A percentile compares a stretch with the other conserved stretches of the same genome.
phyloP scores from a whole-genome alignment of 2,797 vertebrate genomes.

The Epinephelus malabaricus region DNA sequence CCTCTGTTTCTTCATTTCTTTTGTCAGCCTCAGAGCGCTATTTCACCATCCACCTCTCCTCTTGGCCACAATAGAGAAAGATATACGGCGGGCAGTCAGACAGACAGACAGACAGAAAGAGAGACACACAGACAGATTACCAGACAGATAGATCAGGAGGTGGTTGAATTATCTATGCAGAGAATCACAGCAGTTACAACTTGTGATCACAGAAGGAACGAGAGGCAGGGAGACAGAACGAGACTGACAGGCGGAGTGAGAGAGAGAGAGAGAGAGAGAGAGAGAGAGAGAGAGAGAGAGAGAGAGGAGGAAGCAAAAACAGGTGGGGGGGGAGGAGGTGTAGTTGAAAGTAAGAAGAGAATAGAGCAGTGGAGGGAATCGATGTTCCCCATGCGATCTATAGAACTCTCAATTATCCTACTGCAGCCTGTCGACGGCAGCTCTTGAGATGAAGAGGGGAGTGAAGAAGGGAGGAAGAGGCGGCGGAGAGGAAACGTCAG shows the following conservation, averaged over 20 bases:
- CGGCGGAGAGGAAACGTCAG: conserved; percentile 39
- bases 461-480: conserved; percentile 44
- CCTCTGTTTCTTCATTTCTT: conserved; percentile 29
- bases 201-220: conserved; percentile 70
- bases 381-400: conserved; percentile 78
- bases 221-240: conserved; percentile 48
- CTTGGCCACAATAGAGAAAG: conserved; percentile 46
- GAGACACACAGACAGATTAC: conserved; percentile 62
- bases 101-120: conserved; percentile 16
- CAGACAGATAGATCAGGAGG: conserved; percentile 70
- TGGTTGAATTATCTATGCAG: conserved; percentile 76
- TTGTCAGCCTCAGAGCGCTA: conserved; percentile 34
- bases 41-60: conserved; percentile 30
- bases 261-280: conserved; percentile 22
- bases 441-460: conserved; percentile 71
- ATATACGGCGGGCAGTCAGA: conserved; percentile 23
- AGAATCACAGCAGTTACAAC: conserved; percentile 74
- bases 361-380: conserved; percentile 73
- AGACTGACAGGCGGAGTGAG: conserved; percentile 49
- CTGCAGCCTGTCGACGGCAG: conserved; percentile 76
- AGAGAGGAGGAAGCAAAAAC: conserved; percentile 38
- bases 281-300: conserved; percentile 16
- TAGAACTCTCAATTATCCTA: conserved; percentile 83
- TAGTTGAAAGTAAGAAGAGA: conserved; percentile 65
- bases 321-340: conserved; percentile 50